Percentiles rank a stretch among this genome's conserved stretches.
These are phyloP conservation scores for Neoseiulus cucumeris DNA, from an alignment of 1,140 invertebrate genomes.

Conservation along the genomic window DNA sequence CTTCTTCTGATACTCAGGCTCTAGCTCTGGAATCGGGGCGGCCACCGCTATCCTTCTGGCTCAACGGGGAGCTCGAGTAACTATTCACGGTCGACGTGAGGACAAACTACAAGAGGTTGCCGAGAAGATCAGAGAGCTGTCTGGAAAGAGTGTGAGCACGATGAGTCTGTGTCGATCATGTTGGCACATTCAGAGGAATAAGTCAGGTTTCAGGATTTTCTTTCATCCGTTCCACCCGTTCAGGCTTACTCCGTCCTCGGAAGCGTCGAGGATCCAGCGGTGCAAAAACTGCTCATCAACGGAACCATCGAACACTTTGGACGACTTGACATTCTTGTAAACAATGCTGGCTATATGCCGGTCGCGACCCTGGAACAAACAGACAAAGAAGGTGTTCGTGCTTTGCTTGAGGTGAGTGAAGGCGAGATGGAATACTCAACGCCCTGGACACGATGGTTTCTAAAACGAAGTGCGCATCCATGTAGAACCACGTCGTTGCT, in stretches of 20 bases:
- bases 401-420: neutral
- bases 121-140: constrained; percentile 35
- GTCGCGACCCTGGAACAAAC: neutral
- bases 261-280: neutral
- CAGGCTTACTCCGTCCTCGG: neutral
- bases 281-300: neutral
- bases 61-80: constrained; percentile 43
- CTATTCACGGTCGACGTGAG: constrained; percentile 52
- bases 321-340: neutral
- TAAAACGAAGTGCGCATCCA: too few species aligned
- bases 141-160: too few species aligned
- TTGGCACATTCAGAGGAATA: too few species aligned
- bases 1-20: too few species aligned
- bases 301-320: neutral
- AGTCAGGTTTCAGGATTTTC: too few species aligned
- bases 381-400: neutral
- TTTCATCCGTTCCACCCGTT: too few species aligned
- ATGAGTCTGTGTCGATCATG: too few species aligned
- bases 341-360: neutral
- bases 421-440: too few species aligned
- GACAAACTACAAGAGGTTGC: constrained; percentile 41
- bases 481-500: neutral
- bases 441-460: too few species aligned
- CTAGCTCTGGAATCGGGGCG: constrained; percentile 64
- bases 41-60: constrained; percentile 55